These are phyloP conservation scores for Tachuris rubrigastra DNA, from an alignment of 2,113 vertebrate species.

Conservation along the genomic window DNA sequence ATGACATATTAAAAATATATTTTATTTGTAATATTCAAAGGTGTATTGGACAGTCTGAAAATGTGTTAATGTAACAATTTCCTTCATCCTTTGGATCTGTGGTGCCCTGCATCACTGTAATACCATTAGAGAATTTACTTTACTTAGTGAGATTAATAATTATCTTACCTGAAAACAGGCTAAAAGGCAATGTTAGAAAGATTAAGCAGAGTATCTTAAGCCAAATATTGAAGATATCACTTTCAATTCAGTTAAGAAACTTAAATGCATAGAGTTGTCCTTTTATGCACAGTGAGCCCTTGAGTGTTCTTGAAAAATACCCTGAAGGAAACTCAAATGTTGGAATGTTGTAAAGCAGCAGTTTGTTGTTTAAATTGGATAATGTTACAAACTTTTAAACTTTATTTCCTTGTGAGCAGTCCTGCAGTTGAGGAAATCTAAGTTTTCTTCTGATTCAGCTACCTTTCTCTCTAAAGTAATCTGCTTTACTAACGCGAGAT, in stretches of 20 bases:
- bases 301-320: neutral
- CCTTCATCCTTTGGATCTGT: neutral
- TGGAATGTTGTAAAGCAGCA: neutral
- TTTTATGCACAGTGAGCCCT: neutral
- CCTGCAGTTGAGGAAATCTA: neutral
- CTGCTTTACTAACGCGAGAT: neutral
- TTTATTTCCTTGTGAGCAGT: neutral
- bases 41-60: neutral
- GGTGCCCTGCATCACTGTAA: neutral
- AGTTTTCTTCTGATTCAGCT: neutral
- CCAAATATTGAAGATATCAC: neutral
- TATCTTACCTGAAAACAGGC: neutral
- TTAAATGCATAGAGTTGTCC: neutral
- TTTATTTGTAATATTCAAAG: neutral
- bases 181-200: neutral
- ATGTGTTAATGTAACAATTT: neutral
- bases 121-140: neutral
- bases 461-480: constrained; percentile 37
- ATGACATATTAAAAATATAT: neutral
- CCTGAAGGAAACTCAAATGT: neutral
- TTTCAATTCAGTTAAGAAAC: neutral
- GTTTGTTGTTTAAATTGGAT: neutral
- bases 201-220: neutral
- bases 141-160: neutral
- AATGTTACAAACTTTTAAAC: neutral